These are phyloP conservation scores for Rhynchonycteris naso DNA, from an alignment of 2,797 vertebrate genomes.

Conservation along the genomic window DNA sequence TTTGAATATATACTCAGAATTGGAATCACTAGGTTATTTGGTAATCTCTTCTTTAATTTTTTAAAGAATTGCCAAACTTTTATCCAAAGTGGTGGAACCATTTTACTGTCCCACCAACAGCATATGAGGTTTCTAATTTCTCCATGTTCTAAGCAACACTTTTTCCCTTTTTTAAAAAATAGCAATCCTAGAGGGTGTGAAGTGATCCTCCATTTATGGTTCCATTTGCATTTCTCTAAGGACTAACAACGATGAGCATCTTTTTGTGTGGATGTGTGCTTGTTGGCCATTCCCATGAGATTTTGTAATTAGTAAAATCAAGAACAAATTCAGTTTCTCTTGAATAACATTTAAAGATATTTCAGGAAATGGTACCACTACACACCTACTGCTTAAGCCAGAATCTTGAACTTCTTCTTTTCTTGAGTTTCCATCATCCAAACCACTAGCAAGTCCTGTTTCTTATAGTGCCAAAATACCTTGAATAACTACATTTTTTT, in stretches of 20 bases:
- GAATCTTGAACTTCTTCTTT: background rate
- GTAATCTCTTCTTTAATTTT: background rate
- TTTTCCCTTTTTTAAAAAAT: background rate
- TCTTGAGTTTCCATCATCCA: background rate
- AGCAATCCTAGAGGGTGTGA: background rate
- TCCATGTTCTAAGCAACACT: background rate
- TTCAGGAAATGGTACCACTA: background rate
- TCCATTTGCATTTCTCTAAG: background rate
- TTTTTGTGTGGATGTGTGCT: background rate
- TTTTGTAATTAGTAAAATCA: background rate
- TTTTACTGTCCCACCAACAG: background rate
- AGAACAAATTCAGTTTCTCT: background rate
- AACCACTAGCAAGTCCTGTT: background rate
- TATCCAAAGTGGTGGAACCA: background rate
- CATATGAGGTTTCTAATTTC: background rate
- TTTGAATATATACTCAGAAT: background rate
- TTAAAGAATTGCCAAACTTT: background rate
- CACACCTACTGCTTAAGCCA: background rate
- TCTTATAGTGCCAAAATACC: background rate
- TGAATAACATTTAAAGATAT: background rate
- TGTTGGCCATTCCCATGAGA: background rate
- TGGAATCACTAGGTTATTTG: background rate
- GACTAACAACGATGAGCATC: background rate
- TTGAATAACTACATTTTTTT: background rate
- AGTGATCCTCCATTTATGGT: background rate